Evolutionary conservation across 2,888 invertebrate genomes (phyloP).

Genomic region (Abrostola tripartita): DNA sequence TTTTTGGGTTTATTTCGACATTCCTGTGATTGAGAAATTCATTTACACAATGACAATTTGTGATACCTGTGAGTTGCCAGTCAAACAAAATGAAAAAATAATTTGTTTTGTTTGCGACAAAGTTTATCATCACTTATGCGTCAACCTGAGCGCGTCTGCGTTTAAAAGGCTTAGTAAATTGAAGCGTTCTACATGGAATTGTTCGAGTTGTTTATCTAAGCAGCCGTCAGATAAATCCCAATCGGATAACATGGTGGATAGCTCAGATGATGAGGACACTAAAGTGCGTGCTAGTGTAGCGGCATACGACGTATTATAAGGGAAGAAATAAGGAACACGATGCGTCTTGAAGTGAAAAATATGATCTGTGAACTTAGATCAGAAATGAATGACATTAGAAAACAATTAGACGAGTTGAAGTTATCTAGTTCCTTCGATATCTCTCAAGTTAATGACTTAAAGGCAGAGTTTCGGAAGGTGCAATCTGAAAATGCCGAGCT

Average conservation of each 20-base stretch:
- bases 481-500: constrained; percentile 7
- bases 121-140: constrained; percentile 5
- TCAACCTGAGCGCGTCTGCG: constrained; percentile 1
- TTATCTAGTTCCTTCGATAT: no score
- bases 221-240: not conserved
- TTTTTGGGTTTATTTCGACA: no score
- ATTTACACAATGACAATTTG: no score
- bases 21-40: no score
- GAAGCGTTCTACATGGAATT: constrained; percentile 7
- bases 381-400: no score
- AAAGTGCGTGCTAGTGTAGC: no score
- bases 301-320: constrained; percentile 7
- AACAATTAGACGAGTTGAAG: no score
- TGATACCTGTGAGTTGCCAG: no score
- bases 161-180: constrained; percentile 12
- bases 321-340: constrained; percentile 6
- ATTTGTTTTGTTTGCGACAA: constrained; percentile 1
- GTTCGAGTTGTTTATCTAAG: constrained; percentile 3
- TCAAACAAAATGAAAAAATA: no score
- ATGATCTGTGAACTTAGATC: constrained; percentile 9
- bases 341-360: constrained; percentile 5
- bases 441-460: no score
- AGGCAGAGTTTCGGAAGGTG: not conserved
- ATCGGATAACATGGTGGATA: not conserved
- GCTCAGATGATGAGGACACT: not conserved